Conservation (phyloP, 1,140 invertebrate genomes). For the Sycophaga agraensis region DNA sequence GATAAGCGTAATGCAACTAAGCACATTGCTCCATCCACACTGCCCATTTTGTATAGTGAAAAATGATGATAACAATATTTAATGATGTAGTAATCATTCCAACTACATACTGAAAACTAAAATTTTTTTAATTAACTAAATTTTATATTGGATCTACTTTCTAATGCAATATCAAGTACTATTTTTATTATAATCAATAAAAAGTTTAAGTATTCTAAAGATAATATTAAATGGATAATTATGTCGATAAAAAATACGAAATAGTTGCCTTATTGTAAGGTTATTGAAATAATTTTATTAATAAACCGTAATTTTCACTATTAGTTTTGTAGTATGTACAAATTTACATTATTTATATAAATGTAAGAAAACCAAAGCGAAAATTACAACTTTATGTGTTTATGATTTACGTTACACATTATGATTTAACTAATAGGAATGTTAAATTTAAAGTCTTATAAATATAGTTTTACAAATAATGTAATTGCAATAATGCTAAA, state of each 20-base stretch:
- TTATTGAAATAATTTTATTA: constrained; percentile 27
- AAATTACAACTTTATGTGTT: too few species aligned
- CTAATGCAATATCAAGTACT: background rate
- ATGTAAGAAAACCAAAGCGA: constrained; percentile 11
- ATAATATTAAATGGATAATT: too few species aligned
- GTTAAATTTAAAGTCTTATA: constrained; percentile 35
- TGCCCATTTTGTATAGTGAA: too few species aligned
- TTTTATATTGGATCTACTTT: background rate
- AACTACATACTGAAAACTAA: too few species aligned
- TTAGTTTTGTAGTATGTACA: constrained; percentile 38
- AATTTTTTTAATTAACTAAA: too few species aligned
- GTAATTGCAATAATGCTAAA: constrained; percentile 5
- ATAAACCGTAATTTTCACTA: constrained; percentile 13
- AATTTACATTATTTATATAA: constrained; percentile 41
- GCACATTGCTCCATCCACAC: too few species aligned
- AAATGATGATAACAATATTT: too few species aligned
- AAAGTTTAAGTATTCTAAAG: background rate
- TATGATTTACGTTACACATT: constrained; percentile 17
- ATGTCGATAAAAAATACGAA: background rate
- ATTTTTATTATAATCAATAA: too few species aligned
- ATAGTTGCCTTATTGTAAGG: too few species aligned
- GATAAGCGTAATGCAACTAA: too few species aligned
- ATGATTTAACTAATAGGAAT: constrained; percentile 42
- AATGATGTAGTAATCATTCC: too few species aligned
- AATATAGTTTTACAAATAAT: constrained; percentile 14